Conservation (phyloP, 1,140 invertebrate genomes). For the Camponotus floridanus region DNA sequence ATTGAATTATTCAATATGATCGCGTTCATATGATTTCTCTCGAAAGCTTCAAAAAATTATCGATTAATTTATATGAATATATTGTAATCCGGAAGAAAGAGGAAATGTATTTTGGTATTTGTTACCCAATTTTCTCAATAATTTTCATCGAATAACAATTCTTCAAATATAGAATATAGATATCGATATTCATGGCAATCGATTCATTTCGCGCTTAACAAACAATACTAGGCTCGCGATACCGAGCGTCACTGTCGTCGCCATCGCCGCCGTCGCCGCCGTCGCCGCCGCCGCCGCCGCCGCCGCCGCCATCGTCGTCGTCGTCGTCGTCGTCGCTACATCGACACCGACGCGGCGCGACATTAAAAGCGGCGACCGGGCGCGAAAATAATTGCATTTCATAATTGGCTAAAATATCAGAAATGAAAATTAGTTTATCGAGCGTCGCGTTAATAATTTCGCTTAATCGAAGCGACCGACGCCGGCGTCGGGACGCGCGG, state of each 20-base stretch:
- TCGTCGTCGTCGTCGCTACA: conserved; percentile 54
- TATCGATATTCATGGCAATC: conserved; percentile 45
- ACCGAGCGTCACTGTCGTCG: not conserved
- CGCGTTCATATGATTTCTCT: not conserved
- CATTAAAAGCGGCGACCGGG: conserved; percentile 80
- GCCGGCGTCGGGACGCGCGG: conserved; percentile 68
- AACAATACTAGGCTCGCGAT: conserved; percentile 20
- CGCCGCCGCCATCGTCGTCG: not conserved
- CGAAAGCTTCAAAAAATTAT: not conserved
- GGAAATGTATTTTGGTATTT: not conserved
- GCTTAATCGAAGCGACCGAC: conserved; percentile 79
- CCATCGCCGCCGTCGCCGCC: not conserved
- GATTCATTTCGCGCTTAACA: conserved; percentile 71
- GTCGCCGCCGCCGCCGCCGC: not conserved
- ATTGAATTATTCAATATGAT: not conserved
- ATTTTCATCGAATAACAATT: not conserved
- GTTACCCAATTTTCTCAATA: not conserved
- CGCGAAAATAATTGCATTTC: conserved; percentile 83
- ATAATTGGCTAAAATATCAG: conserved; percentile 83
- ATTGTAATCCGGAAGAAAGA: not conserved
- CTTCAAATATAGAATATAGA: not conserved
- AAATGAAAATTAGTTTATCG: conserved; percentile 83
- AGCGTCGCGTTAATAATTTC: conserved; percentile 81
- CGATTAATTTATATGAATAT: not conserved
- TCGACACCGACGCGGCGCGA: conserved; percentile 73